phyloP scores from a whole-genome alignment of 2,797 vertebrate species.

The Heliangelus exortis region DNA sequence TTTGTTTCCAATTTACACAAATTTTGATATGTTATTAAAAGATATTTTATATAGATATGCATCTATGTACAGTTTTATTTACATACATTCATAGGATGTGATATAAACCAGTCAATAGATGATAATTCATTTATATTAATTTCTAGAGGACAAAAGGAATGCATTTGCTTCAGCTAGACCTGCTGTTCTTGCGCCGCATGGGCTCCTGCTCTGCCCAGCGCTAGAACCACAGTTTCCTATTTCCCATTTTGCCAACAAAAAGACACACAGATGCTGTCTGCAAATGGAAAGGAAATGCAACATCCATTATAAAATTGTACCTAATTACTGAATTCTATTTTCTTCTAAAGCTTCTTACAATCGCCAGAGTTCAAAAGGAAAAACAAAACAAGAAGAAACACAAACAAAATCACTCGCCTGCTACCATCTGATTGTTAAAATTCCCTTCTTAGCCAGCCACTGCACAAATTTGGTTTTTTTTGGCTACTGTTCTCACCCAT shows the following conservation, averaged over 20 bases:
- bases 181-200: slow-evolving; percentile 3
- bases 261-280: slow-evolving; percentile 25
- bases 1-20: slow-evolving; percentile 89
- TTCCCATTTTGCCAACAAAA: slow-evolving; percentile 63
- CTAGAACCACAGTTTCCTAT: slow-evolving; percentile 40
- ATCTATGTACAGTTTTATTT: slow-evolving; percentile 88
- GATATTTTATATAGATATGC: slow-evolving; percentile 84
- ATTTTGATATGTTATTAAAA: slow-evolving; percentile 86
- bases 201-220: slow-evolving; percentile 50
- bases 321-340: slow-evolving; percentile 68
- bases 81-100: slow-evolving; percentile 98
- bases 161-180: slow-evolving; percentile 73
- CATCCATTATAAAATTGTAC: slow-evolving; percentile 50
- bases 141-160: slow-evolving; percentile 89
- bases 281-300: slow-evolving; percentile 61
- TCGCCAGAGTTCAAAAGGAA: slow-evolving; percentile 47
- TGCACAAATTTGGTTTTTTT: slow-evolving; percentile 26
- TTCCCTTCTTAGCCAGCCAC: slow-evolving; percentile 66
- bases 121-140: slow-evolving; percentile 83
- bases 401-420: slow-evolving; percentile 50
- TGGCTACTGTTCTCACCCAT: slow-evolving; percentile 63
- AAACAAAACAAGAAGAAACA: slow-evolving; percentile 46
- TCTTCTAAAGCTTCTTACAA: slow-evolving; percentile 58
- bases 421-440: slow-evolving; percentile 50
- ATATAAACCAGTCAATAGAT: slow-evolving; percentile 87